Conservation (phyloP, 2,888 invertebrate genomes). For the Tetropium fuscum region DNA sequence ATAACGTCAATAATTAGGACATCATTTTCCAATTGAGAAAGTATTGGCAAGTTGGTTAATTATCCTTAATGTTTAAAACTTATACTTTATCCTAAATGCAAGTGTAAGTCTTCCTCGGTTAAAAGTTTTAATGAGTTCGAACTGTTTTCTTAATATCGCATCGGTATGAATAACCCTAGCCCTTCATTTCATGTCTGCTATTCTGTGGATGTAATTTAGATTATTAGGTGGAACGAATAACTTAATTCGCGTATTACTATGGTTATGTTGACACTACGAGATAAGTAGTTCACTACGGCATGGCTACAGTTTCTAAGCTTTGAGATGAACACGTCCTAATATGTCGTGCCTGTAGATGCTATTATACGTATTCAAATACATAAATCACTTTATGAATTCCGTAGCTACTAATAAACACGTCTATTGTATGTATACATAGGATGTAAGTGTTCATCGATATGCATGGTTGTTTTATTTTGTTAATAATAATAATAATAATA, state of each 20-base stretch:
- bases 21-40: constrained; percentile 32
- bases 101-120: constrained; percentile 35
- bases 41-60: constrained; percentile 37
- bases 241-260: constrained; percentile 39
- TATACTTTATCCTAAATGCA: constrained; percentile 25
- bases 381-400: constrained; percentile 29
- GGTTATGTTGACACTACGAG: constrained; percentile 38
- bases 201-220: constrained; percentile 42
- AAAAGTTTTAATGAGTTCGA: constrained; percentile 45
- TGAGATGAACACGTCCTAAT: constrained; percentile 37
- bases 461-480: too few relatives aligned
- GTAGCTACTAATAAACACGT: constrained; percentile 20
- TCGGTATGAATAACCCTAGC: constrained; percentile 33
- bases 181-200: constrained; percentile 28
- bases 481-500: too few relatives aligned
- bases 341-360: constrained; percentile 30
- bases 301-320: constrained; percentile 34
- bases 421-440: constrained; percentile 25
- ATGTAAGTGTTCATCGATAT: constrained; percentile 19
- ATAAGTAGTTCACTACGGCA: constrained; percentile 42
- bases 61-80: constrained; percentile 32
- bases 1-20: constrained; percentile 34
- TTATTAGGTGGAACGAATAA: constrained; percentile 44
- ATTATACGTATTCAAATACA: constrained; percentile 29
- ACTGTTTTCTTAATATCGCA: constrained; percentile 41